Base-by-base conservation (phyloP, 2,797 vertebrate genomes). In the Myotis pilosus region DNA sequence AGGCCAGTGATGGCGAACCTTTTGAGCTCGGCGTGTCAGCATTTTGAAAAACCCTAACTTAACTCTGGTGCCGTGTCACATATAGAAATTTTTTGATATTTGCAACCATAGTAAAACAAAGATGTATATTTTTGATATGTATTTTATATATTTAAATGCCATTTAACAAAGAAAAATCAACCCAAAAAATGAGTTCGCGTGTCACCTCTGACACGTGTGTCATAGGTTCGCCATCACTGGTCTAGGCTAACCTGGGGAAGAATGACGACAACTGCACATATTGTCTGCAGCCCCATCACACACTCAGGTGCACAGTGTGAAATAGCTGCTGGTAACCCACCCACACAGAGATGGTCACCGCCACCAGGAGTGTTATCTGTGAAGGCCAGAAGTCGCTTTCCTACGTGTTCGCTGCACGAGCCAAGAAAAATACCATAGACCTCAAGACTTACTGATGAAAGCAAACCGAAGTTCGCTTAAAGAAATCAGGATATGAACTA, bases 361-460 rank as follows among this genome's bases (percentile, higher is more conserved):
- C 76, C 41, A 68, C 23, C 69, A 10, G 68, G n/a, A 36, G 36
- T 17, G 28, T 66, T 75, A 33, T 41, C 47, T 90, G 78, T 92
- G 62, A 84, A 86, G 85, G 41, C 51, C 64, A 87, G 36, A 85
- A 47, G 51, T 41, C 12, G 8, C 44, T 83, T 49, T 60, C 38
- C 60, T 64, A 90, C 76, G 68, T 20, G 3, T 44, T 76, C 2
- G 0, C 41, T 41, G 20, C 1, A 17, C 22, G 23, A 83, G 76
- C 74, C 82, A 88, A 47, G 79, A 91, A 86, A 88, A 93, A 93
- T 72, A 87, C 28, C 57, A 38, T 9, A 71, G 53, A 68, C 66
- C n/a, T 64, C 55, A 79, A 60, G 90, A 93, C 36, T 53, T 75
- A 83, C 16, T 64, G 82, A 96, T 93, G 92, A 92, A 95, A 96